Percentiles rank a stretch among this genome's conserved stretches.
phyloP scores from a whole-genome alignment of 2,113 vertebrate species.

The Plecturocebus donacophilus region DNA sequence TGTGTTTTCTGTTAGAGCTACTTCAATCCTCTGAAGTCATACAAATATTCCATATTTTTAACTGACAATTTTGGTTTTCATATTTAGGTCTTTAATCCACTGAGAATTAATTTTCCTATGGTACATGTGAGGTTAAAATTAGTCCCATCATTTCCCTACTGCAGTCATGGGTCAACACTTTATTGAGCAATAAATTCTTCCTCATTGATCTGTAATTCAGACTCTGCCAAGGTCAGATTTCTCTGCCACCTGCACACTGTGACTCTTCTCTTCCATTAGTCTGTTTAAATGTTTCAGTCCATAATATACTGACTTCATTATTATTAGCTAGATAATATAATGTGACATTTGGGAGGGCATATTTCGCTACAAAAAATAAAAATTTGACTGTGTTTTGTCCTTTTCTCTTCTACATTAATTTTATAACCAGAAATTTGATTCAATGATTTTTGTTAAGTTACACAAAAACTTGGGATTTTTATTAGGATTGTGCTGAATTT shows the following conservation, averaged over 20 bases:
- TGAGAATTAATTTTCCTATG: not conserved
- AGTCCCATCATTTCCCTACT: accelerated
- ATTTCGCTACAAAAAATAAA: not conserved
- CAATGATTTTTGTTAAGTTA: not conserved
- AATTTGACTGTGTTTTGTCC: not conserved
- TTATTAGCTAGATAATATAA: not conserved
- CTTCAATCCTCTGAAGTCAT: not conserved
- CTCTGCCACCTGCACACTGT: not conserved
- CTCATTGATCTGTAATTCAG: not conserved
- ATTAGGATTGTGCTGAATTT: not conserved
- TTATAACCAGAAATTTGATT: not conserved
- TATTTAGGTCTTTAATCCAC: not conserved
- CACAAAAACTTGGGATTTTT: not conserved
- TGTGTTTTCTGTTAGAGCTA: not conserved
- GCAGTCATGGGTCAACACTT: not conserved
- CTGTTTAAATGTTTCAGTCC: not conserved
- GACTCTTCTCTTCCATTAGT: not conserved
- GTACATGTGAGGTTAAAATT: not conserved
- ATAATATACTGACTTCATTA: not conserved
- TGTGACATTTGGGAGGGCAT: not conserved
- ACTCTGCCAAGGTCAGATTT: not conserved
- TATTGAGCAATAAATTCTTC: not conserved
- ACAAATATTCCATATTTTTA: not conserved
- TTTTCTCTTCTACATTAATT: not conserved
- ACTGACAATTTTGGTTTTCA: not conserved